Evolutionary conservation across 2,888 invertebrate species (phyloP).

Genomic region (Bugulina stolonifera): DNA sequence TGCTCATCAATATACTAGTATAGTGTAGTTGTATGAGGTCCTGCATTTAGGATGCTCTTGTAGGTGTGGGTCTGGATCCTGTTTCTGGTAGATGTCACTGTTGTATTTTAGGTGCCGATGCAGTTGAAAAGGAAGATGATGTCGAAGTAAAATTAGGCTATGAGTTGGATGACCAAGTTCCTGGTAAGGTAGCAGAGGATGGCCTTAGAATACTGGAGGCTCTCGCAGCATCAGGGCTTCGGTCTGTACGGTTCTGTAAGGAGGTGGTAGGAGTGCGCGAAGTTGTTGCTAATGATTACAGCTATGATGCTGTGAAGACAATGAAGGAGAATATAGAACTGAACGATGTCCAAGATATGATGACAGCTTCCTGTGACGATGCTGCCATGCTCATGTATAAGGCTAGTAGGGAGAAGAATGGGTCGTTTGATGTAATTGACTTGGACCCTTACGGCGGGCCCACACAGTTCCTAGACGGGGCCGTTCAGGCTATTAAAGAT

Average conservation of each 20-base stretch:
- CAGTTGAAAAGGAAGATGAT: not conserved
- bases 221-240: constrained; percentile 85
- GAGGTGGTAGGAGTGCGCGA: constrained; percentile 73
- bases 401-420: constrained; percentile 59
- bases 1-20: too few species aligned
- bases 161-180: constrained; percentile 28
- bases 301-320: constrained; percentile 72
- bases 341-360: constrained; percentile 69
- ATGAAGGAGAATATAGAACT: constrained; percentile 73
- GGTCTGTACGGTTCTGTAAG: constrained; percentile 92
- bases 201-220: constrained; percentile 73
- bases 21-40: too few species aligned
- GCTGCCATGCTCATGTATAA: constrained; percentile 60
- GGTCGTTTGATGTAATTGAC: constrained; percentile 82
- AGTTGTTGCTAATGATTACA: constrained; percentile 85
- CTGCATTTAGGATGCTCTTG: too few species aligned
- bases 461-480: constrained; percentile 68
- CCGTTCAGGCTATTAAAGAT: constrained; percentile 47
- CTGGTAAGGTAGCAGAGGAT: constrained; percentile 37
- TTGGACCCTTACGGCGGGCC: constrained; percentile 97
- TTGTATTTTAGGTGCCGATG: not conserved
- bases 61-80: too few species aligned
- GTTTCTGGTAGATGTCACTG: too few species aligned
- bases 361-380: constrained; percentile 74
- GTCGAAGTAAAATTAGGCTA: not conserved